Percentiles rank a stretch among this genome's conserved stretches.
Conservation (phyloP, 2,113 vertebrate species). For the Rallus limicola region DNA sequence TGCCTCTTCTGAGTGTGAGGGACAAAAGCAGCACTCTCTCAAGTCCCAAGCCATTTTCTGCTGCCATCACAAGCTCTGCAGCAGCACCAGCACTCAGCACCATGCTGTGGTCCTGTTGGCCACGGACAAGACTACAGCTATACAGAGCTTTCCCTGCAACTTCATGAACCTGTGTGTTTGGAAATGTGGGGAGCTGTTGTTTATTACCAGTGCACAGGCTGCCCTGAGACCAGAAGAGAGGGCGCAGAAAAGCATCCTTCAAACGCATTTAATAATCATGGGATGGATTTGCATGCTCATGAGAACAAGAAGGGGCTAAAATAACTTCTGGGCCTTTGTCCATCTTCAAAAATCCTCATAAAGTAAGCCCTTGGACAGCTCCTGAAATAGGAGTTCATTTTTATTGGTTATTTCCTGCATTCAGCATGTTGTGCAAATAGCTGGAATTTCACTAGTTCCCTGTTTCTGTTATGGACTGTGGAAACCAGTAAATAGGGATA, state of each 20-base stretch:
- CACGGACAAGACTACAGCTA: background rate
- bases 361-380: background rate
- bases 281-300: background rate
- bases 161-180: background rate
- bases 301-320: background rate
- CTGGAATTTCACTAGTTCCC: background rate
- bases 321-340: background rate
- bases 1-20: background rate
- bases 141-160: background rate
- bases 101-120: accelerated
- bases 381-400: background rate
- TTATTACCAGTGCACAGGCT: background rate
- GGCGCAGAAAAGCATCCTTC: background rate
- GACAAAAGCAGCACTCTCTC: background rate
- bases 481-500: background rate
- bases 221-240: background rate
- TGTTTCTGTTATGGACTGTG: background rate
- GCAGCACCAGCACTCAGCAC: background rate
- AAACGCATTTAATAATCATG: background rate
- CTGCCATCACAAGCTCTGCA: background rate
- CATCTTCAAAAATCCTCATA: background rate
- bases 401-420: background rate
- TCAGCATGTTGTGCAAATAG: background rate
- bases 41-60: background rate
- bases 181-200: background rate